phyloP scores from a whole-genome alignment of 1,140 invertebrate genomes.

The Eubasilissa regina region DNA sequence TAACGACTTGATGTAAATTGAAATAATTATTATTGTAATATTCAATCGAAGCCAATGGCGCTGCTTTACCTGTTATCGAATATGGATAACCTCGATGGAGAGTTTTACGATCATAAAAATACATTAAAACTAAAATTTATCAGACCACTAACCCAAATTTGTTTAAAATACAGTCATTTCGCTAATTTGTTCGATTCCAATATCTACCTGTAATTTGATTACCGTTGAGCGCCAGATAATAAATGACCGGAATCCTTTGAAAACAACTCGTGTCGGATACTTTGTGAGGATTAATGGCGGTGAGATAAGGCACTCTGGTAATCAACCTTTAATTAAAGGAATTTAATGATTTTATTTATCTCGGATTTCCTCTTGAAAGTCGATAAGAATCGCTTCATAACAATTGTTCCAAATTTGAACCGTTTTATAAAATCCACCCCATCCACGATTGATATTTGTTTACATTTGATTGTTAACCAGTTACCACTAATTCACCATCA shows the following conservation, averaged over 20 bases:
- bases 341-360: constrained; percentile 7
- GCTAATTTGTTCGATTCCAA: background rate
- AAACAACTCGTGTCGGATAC: background rate
- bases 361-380: background rate
- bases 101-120: too few species aligned
- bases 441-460: too few species aligned
- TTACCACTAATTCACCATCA: too few species aligned
- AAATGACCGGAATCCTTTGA: background rate
- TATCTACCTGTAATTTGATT: background rate
- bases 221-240: background rate
- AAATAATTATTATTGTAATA: too few species aligned
- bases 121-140: too few species aligned
- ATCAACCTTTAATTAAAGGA: constrained; percentile 9
- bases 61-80: too few species aligned
- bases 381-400: background rate
- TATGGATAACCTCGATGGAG: too few species aligned
- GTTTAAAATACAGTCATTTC: too few species aligned
- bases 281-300: background rate
- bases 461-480: too few species aligned
- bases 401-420: background rate
- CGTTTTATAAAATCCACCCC: background rate
- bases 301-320: background rate
- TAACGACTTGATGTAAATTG: too few species aligned
- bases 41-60: too few species aligned
- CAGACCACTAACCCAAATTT: too few species aligned